These are phyloP conservation scores for Siniperca knerii DNA, from an alignment of 2,113 vertebrate genomes.

Conservation along the genomic window DNA sequence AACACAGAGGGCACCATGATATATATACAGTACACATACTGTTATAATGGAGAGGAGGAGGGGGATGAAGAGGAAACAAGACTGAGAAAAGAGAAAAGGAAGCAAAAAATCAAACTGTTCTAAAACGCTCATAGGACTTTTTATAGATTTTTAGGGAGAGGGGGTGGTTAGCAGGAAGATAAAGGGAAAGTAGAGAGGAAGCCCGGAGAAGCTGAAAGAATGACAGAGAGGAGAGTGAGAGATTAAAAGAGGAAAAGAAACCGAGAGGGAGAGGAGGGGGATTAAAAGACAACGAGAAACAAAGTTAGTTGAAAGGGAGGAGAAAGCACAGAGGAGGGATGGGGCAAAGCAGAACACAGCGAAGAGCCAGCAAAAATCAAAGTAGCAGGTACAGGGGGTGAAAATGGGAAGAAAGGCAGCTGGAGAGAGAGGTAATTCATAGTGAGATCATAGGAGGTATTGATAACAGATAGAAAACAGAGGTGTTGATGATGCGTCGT, in stretches of 20 bases:
- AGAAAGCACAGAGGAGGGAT: slow-evolving; percentile 37
- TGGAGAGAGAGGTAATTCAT: slow-evolving; percentile 53
- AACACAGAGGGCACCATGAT: slow-evolving; percentile 53
- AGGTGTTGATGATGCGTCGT: slow-evolving; percentile 25
- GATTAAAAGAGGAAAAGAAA: slow-evolving; percentile 62
- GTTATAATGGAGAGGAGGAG: not conserved
- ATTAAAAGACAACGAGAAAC: slow-evolving; percentile 54
- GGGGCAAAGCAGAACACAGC: slow-evolving; percentile 27
- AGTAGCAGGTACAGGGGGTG: slow-evolving; percentile 45
- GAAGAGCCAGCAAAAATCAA: slow-evolving; percentile 54
- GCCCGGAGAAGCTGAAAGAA: slow-evolving; percentile 53
- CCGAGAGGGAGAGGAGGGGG: slow-evolving; percentile 14
- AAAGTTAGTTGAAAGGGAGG: slow-evolving; percentile 62
- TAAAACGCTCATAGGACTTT: slow-evolving; percentile 47
- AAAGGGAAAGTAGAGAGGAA: slow-evolving; percentile 37
- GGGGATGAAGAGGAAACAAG: slow-evolving; percentile 24
- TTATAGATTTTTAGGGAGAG: slow-evolving; percentile 60
- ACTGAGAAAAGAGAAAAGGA: slow-evolving; percentile 12
- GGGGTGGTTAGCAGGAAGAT: slow-evolving; percentile 46
- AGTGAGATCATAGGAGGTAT: slow-evolving; percentile 67
- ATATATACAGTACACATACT: slow-evolving; percentile 34
- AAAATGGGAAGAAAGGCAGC: slow-evolving; percentile 40
- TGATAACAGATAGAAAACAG: slow-evolving; percentile 60
- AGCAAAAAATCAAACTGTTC: slow-evolving; percentile 26
- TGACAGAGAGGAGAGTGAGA: slow-evolving; percentile 48